These are phyloP conservation scores for Polyploca ridens DNA, from an alignment of 2,888 invertebrate genomes.

Conservation along the genomic window DNA sequence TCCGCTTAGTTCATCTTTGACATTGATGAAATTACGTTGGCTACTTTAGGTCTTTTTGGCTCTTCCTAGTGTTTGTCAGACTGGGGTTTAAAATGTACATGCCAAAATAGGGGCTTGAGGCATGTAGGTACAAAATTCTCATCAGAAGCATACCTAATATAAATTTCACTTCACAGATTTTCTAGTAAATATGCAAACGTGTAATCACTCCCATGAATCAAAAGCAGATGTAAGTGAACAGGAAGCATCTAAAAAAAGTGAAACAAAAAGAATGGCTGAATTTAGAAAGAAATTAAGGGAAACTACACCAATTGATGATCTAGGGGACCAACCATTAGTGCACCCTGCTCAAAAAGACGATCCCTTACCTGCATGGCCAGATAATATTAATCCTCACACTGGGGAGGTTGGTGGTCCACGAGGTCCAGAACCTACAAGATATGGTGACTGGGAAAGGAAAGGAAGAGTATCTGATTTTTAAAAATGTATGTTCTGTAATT, in stretches of 20 bases:
- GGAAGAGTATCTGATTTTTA: conserved; percentile 98
- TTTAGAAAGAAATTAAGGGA: conserved; percentile 91
- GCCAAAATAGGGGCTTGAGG: too few species aligned
- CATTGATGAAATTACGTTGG: too few species aligned
- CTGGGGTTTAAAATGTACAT: too few species aligned
- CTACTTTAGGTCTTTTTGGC: too few species aligned
- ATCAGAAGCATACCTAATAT: neutral
- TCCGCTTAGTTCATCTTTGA: too few species aligned
- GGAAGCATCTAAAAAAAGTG: conserved; percentile 45
- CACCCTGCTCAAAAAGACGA: conserved; percentile 93
- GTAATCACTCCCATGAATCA: conserved; percentile 48
- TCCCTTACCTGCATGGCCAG: conserved; percentile 92
- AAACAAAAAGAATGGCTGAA: conserved; percentile 84
- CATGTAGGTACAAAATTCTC: too few species aligned
- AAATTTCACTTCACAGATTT: neutral
- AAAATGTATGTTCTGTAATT: conserved; percentile 23
- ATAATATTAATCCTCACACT: conserved; percentile 94
- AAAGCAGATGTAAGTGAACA: conserved; percentile 28
- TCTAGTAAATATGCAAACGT: conserved; percentile 10
- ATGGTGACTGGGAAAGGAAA: conserved; percentile 99
- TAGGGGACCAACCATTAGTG: conserved; percentile 89
- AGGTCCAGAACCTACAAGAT: conserved; percentile 99
- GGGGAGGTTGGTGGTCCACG: conserved; percentile 98
- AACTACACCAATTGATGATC: conserved; percentile 87
- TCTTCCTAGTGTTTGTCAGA: too few species aligned